Evolutionary conservation across 2,888 invertebrate genomes (phyloP), one percentile per base, ranked within the genome.

Genomic region (Liopterus haemorrhoidalis): DNA sequence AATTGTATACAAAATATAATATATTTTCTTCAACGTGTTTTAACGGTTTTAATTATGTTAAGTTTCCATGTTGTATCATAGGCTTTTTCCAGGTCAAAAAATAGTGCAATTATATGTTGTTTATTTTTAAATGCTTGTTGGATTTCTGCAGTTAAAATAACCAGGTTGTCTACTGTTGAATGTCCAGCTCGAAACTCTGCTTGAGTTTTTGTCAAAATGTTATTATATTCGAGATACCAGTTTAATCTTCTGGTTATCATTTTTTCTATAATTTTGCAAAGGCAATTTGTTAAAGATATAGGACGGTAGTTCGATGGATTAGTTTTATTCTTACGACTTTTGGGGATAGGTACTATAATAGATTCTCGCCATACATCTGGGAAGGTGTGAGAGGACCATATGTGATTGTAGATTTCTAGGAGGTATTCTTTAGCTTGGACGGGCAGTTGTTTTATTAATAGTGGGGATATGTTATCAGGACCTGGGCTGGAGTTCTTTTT

Each of bases 391-490:
- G 19, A 20, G 5, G 21, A 35, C 19, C 19, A 35, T 35, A 35
- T 35, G 35, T 35, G 35, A n/a, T 35, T 35, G 19, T 35, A 35
- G 8, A 35, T 35, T 18, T 18, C 11, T 11, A 30, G 30, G 5
- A 30, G 30, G 30, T n/a, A 21, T 18, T 19, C 11, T 35, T 19
- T 35, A 35, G 35, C 18, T 9, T 18, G 4, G 3, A 8, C 8
- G 2, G 35, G 35, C 9, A 35, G 16, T n/a, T 35, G 35, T 35
- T 35, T 20, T n/a, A 12, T 9, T 30, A 30, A 30, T 30, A 30
- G 16, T 12, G 30, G 14, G 4, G 30, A 16, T 5, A 30, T 30
- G 16, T 30, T 30, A 8, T 30, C 30, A 3, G 30, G 19, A 35
- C 35, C 35, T 20, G 35, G 35, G 19, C 4, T 6, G 16, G 35